Base-by-base conservation (phyloP, 2,888 invertebrate species). In the Caenorhabditis sp. region DNA sequence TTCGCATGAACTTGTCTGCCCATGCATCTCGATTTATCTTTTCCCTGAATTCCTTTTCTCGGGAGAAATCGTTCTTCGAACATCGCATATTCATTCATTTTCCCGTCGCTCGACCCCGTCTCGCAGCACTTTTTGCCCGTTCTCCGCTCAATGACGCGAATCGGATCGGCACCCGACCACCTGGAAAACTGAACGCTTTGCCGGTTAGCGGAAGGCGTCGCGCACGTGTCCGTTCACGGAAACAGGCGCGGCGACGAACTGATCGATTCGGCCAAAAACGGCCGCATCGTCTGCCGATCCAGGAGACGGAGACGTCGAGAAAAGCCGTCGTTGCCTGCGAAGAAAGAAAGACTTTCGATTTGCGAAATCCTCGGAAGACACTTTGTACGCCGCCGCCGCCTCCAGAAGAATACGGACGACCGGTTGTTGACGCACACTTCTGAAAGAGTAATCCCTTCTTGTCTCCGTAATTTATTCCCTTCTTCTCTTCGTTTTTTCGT, bases 131-230 rank as follows among this genome's bases (percentile, higher is more conserved):
- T 53, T 70, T 61, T 61, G 17, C 17, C 59, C 45, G 43, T 59
- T 53, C 39, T 61, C 39, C 70, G 50, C 59, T 53, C 43, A 37
- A 59, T 61, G 59, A 50, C 30, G 65, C 56, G 66, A 56, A 41
- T 5, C 56, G 66, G 48, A 41, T 5, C 56, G 56, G 22, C 37
- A 32, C 20, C 20, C 66, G 56, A 56, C 56, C 66, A 66, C 56
- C 56, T 66, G 55, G 55, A 53, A 56, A 35, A 53, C 53, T n/a
- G 46, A 11, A 8, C 26, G 41, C 37, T 15, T 11, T 11, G 26
- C 43, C 26, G 43, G 46, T 46, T 22, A 20, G 17, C 27, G 46
- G 37, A 37, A n/a, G n/a, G n/a, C n/a, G n/a, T 37, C 8, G 13
- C 37, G 37, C 37, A 37, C 37, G 37, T 37, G 37, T 37, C n/a